Conservation (phyloP, 1,140 invertebrate genomes). For the Hirudo medicinalis region DNA sequence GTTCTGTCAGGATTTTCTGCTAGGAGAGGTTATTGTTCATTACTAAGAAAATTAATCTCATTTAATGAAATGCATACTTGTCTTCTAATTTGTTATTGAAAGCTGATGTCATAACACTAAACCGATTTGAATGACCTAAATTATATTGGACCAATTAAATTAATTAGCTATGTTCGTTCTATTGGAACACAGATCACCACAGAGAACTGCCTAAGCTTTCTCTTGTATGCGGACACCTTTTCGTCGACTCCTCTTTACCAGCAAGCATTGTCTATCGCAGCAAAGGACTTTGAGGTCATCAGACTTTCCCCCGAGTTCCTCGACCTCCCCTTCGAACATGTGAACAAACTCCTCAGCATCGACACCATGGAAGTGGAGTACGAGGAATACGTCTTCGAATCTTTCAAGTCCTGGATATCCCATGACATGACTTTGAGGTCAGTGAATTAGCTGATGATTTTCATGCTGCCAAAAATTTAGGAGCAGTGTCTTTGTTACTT, state of each 20-base stretch:
- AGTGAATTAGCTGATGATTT: neutral
- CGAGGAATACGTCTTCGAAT: conserved; percentile 23
- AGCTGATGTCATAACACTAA: too few relatives aligned
- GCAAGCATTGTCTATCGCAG: conserved; percentile 18
- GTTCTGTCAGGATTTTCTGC: conserved; percentile 24
- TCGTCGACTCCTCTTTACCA: conserved; percentile 19
- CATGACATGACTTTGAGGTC: conserved; percentile 14
- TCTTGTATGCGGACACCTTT: conserved; percentile 22
- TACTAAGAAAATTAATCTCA: neutral
- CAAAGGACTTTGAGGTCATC: conserved; percentile 20
- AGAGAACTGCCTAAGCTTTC: conserved; percentile 21
- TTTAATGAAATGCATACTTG: neutral
- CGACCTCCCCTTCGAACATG: conserved; percentile 19
- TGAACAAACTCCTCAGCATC: conserved; percentile 12
- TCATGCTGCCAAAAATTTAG: too few relatives aligned
- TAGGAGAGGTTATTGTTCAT: conserved; percentile 10
- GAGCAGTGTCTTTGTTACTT: neutral
- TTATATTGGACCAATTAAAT: neutral
- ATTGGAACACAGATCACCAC: conserved; percentile 1
- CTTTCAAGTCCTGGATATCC: conserved; percentile 20
- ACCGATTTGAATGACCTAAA: neutral
- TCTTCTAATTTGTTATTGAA: too few relatives aligned
- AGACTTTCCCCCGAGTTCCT: conserved; percentile 17
- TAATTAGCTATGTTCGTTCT: neutral
- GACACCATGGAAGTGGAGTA: conserved; percentile 24